Base-by-base conservation (phyloP, 2,797 vertebrate species). In the Carduelis carduelis region DNA sequence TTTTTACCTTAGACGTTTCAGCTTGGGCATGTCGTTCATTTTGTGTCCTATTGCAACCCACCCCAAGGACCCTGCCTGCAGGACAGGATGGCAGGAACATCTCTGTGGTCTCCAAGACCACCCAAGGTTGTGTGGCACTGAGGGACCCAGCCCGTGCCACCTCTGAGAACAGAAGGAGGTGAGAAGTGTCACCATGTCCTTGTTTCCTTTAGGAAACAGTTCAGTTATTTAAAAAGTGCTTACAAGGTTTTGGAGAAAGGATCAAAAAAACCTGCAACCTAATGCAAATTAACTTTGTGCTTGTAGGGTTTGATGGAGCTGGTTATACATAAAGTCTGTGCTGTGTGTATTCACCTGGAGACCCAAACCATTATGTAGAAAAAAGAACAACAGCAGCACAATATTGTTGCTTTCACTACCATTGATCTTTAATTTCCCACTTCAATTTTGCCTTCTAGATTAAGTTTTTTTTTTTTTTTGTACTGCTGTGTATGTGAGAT, bases 381-480 rank as follows among this genome's bases (percentile, higher is more conserved):
- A 61, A 82, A 63, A 57, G 27, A 93, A 81, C 4, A n/a, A 65
- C 46, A 91, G 2, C 66, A 79, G 44, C 37, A 77, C 49, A 87
- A 22, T 56, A 74, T 72, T 76, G 35, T 56, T 93, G 66, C 59
- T 76, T 95, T 91, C 46, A 24, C 41, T 81, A 26, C 32, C 52
- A 74, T 87, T 87, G 83, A 92, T 92, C 74, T 82, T 88, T n/a
- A 74, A 20, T 86, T 96, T 93, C 63, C 64, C 64, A 53, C 41
- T 79, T 93, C 70, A 85, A 2, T 91, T 95, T 94, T 95, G 44
- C 85, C 35, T 74, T 90, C 63, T 81, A 77, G 70, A 90, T 90
- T 83, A 90, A 82, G 37, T n/a, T n/a, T n/a, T n/a, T 37, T 37
- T 37, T 37, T 37, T 3, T 34, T 68, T 80, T 87, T 64, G 8